Percentiles rank a stretch among this genome's conserved stretches.
Evolutionary conservation across 2,113 vertebrate species (phyloP).

Genomic region (Alectura lathami): DNA sequence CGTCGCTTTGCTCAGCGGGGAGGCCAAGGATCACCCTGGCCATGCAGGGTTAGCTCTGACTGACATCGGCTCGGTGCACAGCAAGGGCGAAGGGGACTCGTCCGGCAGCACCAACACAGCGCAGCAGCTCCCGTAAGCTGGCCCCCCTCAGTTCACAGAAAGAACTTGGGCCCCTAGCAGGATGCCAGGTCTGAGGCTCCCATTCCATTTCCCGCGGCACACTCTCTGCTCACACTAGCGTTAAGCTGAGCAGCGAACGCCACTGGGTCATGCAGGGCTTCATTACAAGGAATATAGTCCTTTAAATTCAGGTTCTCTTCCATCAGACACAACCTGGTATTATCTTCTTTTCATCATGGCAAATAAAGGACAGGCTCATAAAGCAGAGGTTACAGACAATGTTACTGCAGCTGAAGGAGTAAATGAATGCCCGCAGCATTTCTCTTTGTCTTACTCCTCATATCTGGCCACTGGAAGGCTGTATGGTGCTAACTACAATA

Average conservation of each 20-base stretch:
- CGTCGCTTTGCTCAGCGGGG: not conserved
- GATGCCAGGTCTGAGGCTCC: not conserved
- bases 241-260: not conserved
- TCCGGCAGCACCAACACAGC: accelerated
- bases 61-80: not conserved
- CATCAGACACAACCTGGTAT: slow-evolving; percentile 51
- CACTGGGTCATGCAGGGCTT: not conserved
- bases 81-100: not conserved
- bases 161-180: not conserved
- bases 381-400: slow-evolving; percentile 64
- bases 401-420: slow-evolving; percentile 52
- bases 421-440: slow-evolving; percentile 47
- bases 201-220: not conserved
- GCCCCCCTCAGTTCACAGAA: accelerated
- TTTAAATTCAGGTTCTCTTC: slow-evolving; percentile 45
- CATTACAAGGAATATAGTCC: not conserved
- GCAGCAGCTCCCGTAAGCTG: not conserved
- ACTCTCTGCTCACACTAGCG: not conserved
- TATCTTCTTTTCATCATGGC: slow-evolving; percentile 65
- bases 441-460: slow-evolving; percentile 40
- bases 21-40: not conserved
- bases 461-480: slow-evolving; percentile 33
- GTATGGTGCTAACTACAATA: not conserved
- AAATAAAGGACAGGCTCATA: slow-evolving; percentile 65
- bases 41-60: not conserved